Evolutionary conservation across 2,113 vertebrate genomes (phyloP).

Genomic region (Polyodon spathula): DNA sequence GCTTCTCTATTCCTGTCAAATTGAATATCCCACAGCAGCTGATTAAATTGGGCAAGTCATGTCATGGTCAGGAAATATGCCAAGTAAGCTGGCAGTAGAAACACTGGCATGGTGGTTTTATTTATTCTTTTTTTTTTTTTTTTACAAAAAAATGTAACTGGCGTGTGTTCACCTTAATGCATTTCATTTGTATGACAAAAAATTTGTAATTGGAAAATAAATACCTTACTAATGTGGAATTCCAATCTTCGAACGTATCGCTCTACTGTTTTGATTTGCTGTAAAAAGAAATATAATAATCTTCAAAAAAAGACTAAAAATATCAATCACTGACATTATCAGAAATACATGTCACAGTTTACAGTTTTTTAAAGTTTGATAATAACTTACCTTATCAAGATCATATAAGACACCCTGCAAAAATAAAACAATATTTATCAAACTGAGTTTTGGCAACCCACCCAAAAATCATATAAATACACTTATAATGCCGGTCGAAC

Average conservation of each 20-base stretch:
- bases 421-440: conserved; percentile 25
- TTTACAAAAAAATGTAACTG: too few relatives aligned
- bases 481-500: conserved; percentile 6
- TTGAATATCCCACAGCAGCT: too few relatives aligned
- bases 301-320: conserved; percentile 6
- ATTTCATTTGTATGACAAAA: too few relatives aligned
- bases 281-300: conserved; percentile 31
- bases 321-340: not conserved
- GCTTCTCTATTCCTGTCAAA: too few relatives aligned
- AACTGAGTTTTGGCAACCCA: conserved; percentile 13
- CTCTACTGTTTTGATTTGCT: conserved; percentile 97
- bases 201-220: not conserved
- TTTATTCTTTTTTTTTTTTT: too few relatives aligned
- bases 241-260: conserved; percentile 92
- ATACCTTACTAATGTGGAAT: conserved; percentile 98
- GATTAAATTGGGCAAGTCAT: too few relatives aligned
- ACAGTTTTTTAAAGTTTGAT: not conserved
- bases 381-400: conserved; percentile 83
- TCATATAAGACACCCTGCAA: conserved; percentile 89
- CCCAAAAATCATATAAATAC: conserved; percentile 22
- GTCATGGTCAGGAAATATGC: too few relatives aligned
- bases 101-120: too few relatives aligned
- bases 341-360: not conserved
- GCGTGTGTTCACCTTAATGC: too few relatives aligned
- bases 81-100: too few relatives aligned